Base-by-base conservation (phyloP, 1,140 invertebrate genomes). In the Onthophagus taurus region DNA sequence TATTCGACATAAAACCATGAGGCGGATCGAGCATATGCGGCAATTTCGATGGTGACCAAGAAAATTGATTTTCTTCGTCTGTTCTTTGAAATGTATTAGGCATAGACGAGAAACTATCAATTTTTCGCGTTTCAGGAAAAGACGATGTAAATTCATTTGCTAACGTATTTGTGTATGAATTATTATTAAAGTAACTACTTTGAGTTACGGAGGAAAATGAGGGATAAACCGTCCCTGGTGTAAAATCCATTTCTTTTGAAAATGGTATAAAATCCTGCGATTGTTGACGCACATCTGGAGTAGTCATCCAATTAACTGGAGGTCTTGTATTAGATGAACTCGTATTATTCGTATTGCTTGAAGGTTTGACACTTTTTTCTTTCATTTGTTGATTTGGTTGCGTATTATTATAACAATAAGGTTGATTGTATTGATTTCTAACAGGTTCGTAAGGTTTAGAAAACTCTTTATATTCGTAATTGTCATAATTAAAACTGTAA, bases 231-330 rank as follows among this genome's bases (percentile, higher is more conserved):
- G 43, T 14, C 23, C 55, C 53, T 23, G 42, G 20, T 17, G 31
- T 42, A 48, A 52, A 57, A 42, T 54, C 53, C 6, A 23, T 44
- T 13, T 60, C 55, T 38, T 58, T 58, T 20, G 48, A 41, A 34
- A 55, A 26, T 24, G 54, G 16, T 17, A 42, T 50, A 45, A 53
- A 52, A 21, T 60, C 57, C 8, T 23, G 30, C 13, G 49, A 21
- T 39, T 49, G 47, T 8, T 47, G 45, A 29, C 37, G 47, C 16
- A 54, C 49, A 45, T 53, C 72, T 2, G 74, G 72, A 1, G 73
- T 71, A 52, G 77, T 76, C 76, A 77, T 78, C 76, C 76, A 78
- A 49, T 78, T 78, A 0, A 78, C 72, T 0, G 73, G 69, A 2
- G 69, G 64, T 46, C 66, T 65, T 2, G 68, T 64, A 42, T 66